Base-by-base conservation (phyloP, 2,113 vertebrate genomes). In the Panthera uncia region DNA sequence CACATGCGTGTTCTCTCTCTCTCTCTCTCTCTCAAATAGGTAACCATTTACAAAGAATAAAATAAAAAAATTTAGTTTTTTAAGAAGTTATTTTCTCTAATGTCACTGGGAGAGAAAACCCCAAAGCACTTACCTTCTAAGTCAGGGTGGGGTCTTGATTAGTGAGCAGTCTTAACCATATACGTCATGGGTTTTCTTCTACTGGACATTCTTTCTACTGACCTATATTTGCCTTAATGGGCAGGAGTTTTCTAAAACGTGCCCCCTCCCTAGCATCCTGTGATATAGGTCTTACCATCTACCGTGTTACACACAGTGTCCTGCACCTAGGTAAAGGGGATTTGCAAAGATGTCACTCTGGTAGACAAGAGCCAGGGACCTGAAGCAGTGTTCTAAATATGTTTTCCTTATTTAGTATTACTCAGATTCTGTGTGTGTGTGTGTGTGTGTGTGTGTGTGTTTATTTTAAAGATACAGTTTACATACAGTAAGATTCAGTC, bases 401-500 rank as follows among this genome's bases (percentile, higher is more conserved):
- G 23, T 50, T 71, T 97, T 88, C 45, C 68, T 73, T 84, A 66
- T 91, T 91, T 86, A 81, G 33, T 33, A 85, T 66, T 74, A 73
- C 66, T 84, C 63, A 81, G 41, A 89, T 48, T 96, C 73, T 25
- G 23, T 7, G 8, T 25, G 4, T 50, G 74, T 33, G 63, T 25
- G 8, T 25, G 4, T 25, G 23, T 7, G 7, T 25, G 4, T 25
- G 23, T 7, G 8, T 25, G 4, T 50, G 74, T 33, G 63, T 41
- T n/a, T 50, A 57, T 61, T 87, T 94, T 91, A 76, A 94, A 78
- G n/a, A 27, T 91, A 50, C 73, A 27, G 78, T 78, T 94, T 91
- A 41, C 38, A 95, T 81, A 57, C 2, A 78, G 25, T 69, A 80
- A 94, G 87, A 94, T 69, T 91, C 50, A 65, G 50, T 45, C 50